Evolutionary conservation across 30 jellyfish, hydroid and myxozoan genomes (phyloP), one percentile per base, ranked within the genome.

Genomic region (Nemopilema nomurai): DNA sequence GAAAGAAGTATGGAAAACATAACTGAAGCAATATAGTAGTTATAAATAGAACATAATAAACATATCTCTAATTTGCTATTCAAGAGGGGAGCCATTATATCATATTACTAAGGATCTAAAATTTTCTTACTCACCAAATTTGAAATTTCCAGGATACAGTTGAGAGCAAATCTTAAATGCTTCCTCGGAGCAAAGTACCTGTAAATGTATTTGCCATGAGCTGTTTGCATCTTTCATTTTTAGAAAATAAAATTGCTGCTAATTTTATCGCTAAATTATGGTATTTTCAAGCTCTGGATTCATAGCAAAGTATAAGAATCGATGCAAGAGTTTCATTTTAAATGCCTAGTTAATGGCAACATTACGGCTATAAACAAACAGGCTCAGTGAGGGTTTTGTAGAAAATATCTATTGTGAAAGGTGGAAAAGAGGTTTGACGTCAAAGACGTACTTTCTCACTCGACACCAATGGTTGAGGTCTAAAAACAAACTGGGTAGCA

Each of bases 401-500:
- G 13, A 13, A 3, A 41, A 41, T 41, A 6, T 13, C 57, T n/a
- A n/a, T n/a, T n/a, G n/a, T n/a, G n/a, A n/a, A n/a, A n/a, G n/a
- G n/a, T n/a, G n/a, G n/a, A n/a, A n/a, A n/a, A n/a, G n/a, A n/a
- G n/a, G n/a, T n/a, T n/a, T n/a, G n/a, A n/a, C n/a, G n/a, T 3
- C 13, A 13, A 41, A 41, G 6, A 41, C 13, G 6, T 13, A 41
- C 57, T 13, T 41, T 41, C 13, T 13, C 57, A 41, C 13, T 13
- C 13, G 13, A 3, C 57, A 3, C 57, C 13, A 41, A 3, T 41
- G 57, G 57, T 41, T 41, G 6, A 3, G 87, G 87, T 0, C 18
- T 20, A 49, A 22, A 77, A 24, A 77, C 76, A 49, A 77, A 51
- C 0, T 83, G 86, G 8, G 52, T 26, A 27, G 49, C 33, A 18